These are phyloP conservation scores for Leucoraja erinaceus DNA, from an alignment of 2,113 vertebrate genomes.

Conservation along the genomic window DNA sequence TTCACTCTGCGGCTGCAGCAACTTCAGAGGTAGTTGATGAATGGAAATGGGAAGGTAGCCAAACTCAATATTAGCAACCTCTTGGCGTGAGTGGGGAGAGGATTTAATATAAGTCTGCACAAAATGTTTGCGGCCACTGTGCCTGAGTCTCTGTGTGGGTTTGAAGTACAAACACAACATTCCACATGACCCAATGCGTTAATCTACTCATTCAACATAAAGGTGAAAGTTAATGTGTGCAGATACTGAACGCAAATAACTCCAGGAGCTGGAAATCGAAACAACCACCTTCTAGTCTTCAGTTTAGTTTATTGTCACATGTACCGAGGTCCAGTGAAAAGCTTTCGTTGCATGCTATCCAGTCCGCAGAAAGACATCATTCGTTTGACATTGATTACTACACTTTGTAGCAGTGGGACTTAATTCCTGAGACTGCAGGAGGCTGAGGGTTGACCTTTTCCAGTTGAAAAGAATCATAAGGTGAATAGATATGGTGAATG, in stretches of 20 bases:
- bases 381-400: too few relatives aligned
- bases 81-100: not conserved
- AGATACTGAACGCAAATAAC: not conserved
- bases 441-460: too few relatives aligned
- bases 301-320: too few relatives aligned
- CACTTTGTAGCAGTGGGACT: too few relatives aligned
- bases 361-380: too few relatives aligned
- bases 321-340: too few relatives aligned
- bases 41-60: constrained; percentile 30
- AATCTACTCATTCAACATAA: not conserved
- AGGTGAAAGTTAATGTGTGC: not conserved
- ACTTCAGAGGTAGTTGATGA: constrained; percentile 16
- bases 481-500: too few relatives aligned
- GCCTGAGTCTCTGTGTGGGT: not conserved
- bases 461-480: too few relatives aligned
- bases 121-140: not conserved
- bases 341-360: too few relatives aligned
- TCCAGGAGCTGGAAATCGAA: not conserved
- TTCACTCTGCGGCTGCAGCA: not conserved
- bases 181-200: too few relatives aligned
- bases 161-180: not conserved
- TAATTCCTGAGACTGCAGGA: too few relatives aligned
- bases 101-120: not conserved
- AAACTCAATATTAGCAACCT: constrained; percentile 4
- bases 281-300: not conserved